Base-by-base conservation (phyloP, 64 coral and sea anemone species). In the Stylophora pistillata region DNA sequence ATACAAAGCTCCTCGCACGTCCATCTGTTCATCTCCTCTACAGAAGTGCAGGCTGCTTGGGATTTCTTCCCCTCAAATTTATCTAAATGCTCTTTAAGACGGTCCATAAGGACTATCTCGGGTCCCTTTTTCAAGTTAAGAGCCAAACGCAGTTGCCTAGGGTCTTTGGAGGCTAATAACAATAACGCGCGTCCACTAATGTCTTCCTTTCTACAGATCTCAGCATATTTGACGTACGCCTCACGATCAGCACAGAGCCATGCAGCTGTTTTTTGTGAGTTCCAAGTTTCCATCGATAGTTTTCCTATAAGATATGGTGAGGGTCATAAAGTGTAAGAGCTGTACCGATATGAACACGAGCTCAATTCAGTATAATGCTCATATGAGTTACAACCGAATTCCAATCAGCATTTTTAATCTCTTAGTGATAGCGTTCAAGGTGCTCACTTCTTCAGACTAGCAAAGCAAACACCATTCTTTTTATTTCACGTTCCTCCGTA, bases 61-160 rank as follows among this genome's bases (percentile, higher is more conserved):
- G 56, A 29, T 21, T 81, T 81, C 29, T 9, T 9, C 12, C 1
- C 2, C 0, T 81, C 18, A 62, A 81, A 81, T 1, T 17, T 1
- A 4, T 37, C 1, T 33, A 63, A 33, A 61, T 81, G 78, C 5
- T 56, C 15, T 64, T 63, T 0, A 81, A 81, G 78, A 58, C 7
- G 18, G 1, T 64, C 13, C 78, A 81, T 21, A 13, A 81, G 78
- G 23, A 23, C 23, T 0, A 0, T 37, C 17, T 62, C 0, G 0
- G 78, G 78, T 11, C 78, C 78, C 20, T 13, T 82, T 82, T 82
- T 82, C 15, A 82, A 30, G 15, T 64, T 14, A 20, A 82, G 1
- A 0, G 63, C 10, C 18, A 58, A 62, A 0, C 37, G 10, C 0
- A 82, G 10, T 41, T 82, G 15, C 21, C 63, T 10, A 10, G 0